Percentiles rank a stretch among this genome's conserved stretches.
Conservation (phyloP, 1,140 invertebrate species). For the Drosophila rufa region DNA sequence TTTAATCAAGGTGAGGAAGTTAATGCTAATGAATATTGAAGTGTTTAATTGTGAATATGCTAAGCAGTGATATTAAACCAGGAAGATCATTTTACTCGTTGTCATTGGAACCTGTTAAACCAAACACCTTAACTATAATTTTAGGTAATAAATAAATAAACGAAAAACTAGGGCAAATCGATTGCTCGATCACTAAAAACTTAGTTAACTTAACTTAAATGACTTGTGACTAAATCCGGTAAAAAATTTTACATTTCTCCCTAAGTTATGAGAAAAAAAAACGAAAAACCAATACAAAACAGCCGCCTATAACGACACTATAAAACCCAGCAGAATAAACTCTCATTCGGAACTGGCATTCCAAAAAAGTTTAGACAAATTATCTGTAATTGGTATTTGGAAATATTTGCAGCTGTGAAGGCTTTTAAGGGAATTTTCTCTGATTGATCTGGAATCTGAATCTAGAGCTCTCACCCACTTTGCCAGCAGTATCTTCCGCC, state of each 20-base stretch:
- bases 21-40: not conserved
- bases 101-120: conserved; percentile 6
- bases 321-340: not conserved
- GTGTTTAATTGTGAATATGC: conserved; percentile 10
- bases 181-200: not conserved
- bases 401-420: conserved; percentile 16
- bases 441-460: conserved; percentile 22
- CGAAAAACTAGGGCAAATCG: not conserved
- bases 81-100: not conserved
- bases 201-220: not conserved
- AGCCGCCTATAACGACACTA: not conserved
- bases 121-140: conserved; percentile 8
- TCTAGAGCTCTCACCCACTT: conserved; percentile 13
- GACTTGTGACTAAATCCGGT: conserved; percentile 6
- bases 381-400: conserved; percentile 8
- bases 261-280: not conserved
- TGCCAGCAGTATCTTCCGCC: conserved; percentile 21
- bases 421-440: conserved; percentile 1
- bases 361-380: conserved; percentile 1
- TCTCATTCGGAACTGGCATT: not conserved
- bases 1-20: conserved; percentile 28
- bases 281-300: too few species aligned
- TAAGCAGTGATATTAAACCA: not conserved
- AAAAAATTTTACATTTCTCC: not conserved
- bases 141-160: conserved; percentile 1